Conservation (phyloP, 2,113 vertebrate genomes). For the Potamarius usumacintae region DNA sequence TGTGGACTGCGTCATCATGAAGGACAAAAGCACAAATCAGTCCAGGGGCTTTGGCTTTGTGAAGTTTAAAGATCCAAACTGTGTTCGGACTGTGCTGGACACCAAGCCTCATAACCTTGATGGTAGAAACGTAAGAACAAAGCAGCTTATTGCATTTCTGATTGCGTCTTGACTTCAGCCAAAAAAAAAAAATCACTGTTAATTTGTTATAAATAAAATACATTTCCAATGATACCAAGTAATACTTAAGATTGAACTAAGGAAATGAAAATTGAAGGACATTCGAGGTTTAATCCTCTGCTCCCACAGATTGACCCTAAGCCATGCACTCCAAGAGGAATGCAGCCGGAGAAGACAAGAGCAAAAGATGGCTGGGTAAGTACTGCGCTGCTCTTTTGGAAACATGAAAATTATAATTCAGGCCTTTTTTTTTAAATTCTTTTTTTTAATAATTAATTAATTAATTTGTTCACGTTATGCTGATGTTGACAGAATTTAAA, state of each 20-base stretch:
- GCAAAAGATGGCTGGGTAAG: slow-evolving; percentile 98
- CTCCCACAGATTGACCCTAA: slow-evolving; percentile 91
- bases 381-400: not conserved
- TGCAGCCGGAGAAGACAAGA: slow-evolving; percentile 94
- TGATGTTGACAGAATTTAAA: not conserved
- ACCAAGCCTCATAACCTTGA: slow-evolving; percentile 97
- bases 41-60: slow-evolving; percentile 99
- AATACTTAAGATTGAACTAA: not conserved
- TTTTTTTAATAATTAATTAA: no score
- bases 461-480: not conserved
- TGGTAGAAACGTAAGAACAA: slow-evolving; percentile 92
- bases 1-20: slow-evolving; percentile 99
- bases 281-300: slow-evolving; percentile 10
- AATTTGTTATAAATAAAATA: not conserved
- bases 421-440: not conserved
- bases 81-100: slow-evolving; percentile 95
- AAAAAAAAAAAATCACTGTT: not conserved
- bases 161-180: not conserved
- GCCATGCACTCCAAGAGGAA: slow-evolving; percentile 97
- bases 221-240: not conserved
- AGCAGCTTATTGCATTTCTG: not conserved
- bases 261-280: not conserved
- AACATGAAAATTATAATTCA: not conserved
- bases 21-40: slow-evolving; percentile 99
- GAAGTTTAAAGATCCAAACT: slow-evolving; percentile 99